These are phyloP conservation scores for Bugulina stolonifera DNA, from an alignment of 2,888 invertebrate genomes.

Conservation along the genomic window DNA sequence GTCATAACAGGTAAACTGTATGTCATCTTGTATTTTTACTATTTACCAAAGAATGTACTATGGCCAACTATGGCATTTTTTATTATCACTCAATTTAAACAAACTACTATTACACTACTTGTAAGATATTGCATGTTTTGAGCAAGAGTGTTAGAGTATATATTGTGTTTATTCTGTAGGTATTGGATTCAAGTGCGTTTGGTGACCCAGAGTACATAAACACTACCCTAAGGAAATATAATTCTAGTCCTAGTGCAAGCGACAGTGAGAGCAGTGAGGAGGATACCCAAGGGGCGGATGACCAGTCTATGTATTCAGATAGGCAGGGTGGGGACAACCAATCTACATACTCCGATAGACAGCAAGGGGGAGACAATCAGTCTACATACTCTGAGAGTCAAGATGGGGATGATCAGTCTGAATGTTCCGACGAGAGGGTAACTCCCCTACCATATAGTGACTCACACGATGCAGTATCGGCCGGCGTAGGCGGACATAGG, in stretches of 20 bases:
- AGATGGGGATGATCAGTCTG: background rate
- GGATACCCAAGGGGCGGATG: background rate
- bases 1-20: too few relatives aligned
- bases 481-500: background rate
- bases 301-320: background rate
- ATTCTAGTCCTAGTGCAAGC: background rate
- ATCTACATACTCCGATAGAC: background rate
- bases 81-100: too few relatives aligned
- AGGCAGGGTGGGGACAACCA: background rate
- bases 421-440: background rate
- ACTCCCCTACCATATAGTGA: background rate
- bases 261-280: background rate
- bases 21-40: too few relatives aligned
- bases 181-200: background rate
- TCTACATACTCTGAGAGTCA: background rate
- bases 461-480: background rate
- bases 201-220: slow-evolving; percentile 14
- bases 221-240: slow-evolving; percentile 7
- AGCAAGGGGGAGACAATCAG: background rate
- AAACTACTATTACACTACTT: too few relatives aligned
- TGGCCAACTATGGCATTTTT: too few relatives aligned
- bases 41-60: too few relatives aligned
- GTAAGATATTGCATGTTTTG: too few relatives aligned
- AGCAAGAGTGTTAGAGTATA: too few relatives aligned
- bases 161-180: too few relatives aligned